Percentiles rank a stretch among this genome's conserved stretches.
phyloP scores from a whole-genome alignment of 2,113 vertebrate species.

The Erythrocebus patas region DNA sequence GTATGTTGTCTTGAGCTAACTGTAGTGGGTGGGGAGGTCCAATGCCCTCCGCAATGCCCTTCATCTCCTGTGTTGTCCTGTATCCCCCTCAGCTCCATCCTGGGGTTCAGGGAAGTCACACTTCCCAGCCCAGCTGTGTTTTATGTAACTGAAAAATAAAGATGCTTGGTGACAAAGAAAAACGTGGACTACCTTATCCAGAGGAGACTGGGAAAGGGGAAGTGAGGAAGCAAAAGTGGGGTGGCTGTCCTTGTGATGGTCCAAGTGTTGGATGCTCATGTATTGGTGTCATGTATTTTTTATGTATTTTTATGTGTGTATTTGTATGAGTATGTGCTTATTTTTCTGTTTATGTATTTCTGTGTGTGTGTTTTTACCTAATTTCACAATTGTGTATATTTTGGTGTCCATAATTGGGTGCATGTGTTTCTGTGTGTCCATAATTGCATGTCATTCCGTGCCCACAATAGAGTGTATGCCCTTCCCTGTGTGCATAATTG shows the following conservation, averaged over 20 bases:
- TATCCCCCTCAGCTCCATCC: conserved; percentile 76
- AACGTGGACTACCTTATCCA: conserved; percentile 16
- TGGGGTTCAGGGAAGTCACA: conserved; percentile 43
- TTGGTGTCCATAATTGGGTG: neutral
- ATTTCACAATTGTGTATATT: neutral
- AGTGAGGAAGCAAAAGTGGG: neutral
- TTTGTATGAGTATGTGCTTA: neutral
- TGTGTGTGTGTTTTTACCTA: neutral
- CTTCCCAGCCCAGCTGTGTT: conserved; percentile 58
- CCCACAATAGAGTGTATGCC: neutral
- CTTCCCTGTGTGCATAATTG: neutral
- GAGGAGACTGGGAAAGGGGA: neutral
- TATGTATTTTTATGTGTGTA: neutral
- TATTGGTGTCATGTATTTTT: neutral
- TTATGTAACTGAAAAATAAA: conserved; percentile 77
- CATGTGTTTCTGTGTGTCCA: neutral
- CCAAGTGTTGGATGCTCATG: neutral
- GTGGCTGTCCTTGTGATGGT: neutral
- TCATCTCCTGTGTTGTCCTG: conserved; percentile 73
- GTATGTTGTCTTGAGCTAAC: conserved; percentile 80
- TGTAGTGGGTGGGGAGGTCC: conserved; percentile 76
- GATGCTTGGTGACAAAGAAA: conserved; percentile 73
- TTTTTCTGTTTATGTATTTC: neutral
- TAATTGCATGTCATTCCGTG: neutral
- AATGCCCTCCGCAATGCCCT: neutral